These are phyloP conservation scores for Micropoecilia bifurca DNA, from an alignment of 2,797 vertebrate species.

Conservation along the genomic window DNA sequence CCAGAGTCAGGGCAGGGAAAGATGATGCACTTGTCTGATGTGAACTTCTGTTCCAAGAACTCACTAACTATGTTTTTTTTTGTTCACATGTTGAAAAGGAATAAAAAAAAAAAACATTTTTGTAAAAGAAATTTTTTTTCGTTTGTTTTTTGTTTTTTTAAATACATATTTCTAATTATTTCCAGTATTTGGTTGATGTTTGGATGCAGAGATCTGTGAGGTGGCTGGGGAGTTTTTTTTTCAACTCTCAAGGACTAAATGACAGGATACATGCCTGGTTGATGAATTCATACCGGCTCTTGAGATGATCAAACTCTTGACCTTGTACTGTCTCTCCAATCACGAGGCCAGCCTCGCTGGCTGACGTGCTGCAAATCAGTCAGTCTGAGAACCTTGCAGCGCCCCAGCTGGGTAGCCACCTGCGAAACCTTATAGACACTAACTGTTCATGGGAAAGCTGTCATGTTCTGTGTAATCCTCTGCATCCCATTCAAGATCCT, in stretches of 20 bases:
- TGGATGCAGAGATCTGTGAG: not conserved
- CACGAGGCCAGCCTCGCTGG: slow-evolving; percentile 44
- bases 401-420: slow-evolving; percentile 63
- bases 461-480: slow-evolving; percentile 44
- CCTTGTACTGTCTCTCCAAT: slow-evolving; percentile 58
- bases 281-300: slow-evolving; percentile 59
- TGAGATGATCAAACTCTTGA: slow-evolving; percentile 64
- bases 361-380: slow-evolving; percentile 55
- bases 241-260: slow-evolving; percentile 42
- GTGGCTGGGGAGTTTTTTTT: slow-evolving; percentile 11
- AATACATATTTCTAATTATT: not conserved
- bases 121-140: slow-evolving; percentile 5
- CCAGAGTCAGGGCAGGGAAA: slow-evolving; percentile 34
- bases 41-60: slow-evolving; percentile 43
- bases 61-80: slow-evolving; percentile 31
- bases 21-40: slow-evolving; percentile 42
- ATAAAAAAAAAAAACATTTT: not conserved
- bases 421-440: slow-evolving; percentile 53
- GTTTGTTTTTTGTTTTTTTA: slow-evolving; percentile 27
- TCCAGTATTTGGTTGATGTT: slow-evolving; percentile 20
- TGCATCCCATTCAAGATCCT: slow-evolving; percentile 39
- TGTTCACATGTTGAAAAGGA: not conserved
- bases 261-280: slow-evolving; percentile 41
- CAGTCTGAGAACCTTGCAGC: slow-evolving; percentile 42
- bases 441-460: slow-evolving; percentile 50